These are phyloP conservation scores for Myotis findleyi DNA, from an alignment of 2,797 vertebrate species.

Conservation along the genomic window DNA sequence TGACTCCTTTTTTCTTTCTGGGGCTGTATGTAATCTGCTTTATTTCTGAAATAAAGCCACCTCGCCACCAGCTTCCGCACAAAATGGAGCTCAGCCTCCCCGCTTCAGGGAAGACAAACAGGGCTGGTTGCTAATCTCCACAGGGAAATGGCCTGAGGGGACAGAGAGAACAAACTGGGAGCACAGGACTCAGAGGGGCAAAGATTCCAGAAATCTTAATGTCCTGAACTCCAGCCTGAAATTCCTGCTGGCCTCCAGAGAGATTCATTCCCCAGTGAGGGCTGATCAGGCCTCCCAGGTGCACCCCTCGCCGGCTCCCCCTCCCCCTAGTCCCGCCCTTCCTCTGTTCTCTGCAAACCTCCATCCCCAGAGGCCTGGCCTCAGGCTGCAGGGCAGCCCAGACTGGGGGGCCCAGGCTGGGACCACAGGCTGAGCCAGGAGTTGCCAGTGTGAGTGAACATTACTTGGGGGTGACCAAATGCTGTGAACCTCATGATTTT, in stretches of 20 bases:
- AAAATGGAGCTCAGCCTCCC: neutral
- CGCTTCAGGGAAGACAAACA: neutral
- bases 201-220: neutral
- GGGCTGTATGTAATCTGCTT: neutral
- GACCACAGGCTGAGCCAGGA: neutral
- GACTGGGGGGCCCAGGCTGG: neutral
- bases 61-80: neutral
- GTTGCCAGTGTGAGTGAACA: neutral
- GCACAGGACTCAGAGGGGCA: too few relatives aligned
- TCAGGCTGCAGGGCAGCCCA: neutral
- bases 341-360: neutral
- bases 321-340: rapidly evolving
- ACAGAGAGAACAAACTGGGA: neutral
- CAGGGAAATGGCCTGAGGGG: neutral
- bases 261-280: neutral
- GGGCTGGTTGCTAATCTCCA: neutral
- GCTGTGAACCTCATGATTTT: neutral
- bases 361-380: neutral
- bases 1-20: neutral
- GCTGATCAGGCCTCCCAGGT: neutral
- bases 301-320: neutral
- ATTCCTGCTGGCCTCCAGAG: neutral
- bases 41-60: neutral
- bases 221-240: neutral
- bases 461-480: neutral